Evolutionary conservation across 2,888 invertebrate species (phyloP).

Genomic region (Phragmatobia fuliginosa): DNA sequence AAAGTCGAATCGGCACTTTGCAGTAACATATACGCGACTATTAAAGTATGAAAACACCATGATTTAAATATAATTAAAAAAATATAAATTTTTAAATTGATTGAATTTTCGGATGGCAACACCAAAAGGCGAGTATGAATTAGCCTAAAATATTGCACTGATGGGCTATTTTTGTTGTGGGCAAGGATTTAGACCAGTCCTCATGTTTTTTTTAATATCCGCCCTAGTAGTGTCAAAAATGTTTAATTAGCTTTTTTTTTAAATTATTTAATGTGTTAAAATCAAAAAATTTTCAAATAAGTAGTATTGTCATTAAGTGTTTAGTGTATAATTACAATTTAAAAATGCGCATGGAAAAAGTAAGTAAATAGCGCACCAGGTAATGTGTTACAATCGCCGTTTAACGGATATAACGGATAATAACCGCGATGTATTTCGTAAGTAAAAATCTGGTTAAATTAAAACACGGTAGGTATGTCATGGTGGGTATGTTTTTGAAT

Average conservation of each 20-base stretch:
- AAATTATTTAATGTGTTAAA: slow-evolving; percentile 16
- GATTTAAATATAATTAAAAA: slow-evolving; percentile 8
- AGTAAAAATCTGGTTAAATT: slow-evolving; percentile 48
- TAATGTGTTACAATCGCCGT: slow-evolving; percentile 55
- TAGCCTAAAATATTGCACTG: slow-evolving; percentile 33
- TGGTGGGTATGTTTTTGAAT: slow-evolving; percentile 65
- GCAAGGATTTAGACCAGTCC: slow-evolving; percentile 28
- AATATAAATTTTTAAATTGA: not conserved
- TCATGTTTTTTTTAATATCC: slow-evolving; percentile 5
- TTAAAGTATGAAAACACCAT: slow-evolving; percentile 2
- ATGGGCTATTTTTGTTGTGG: slow-evolving; percentile 41
- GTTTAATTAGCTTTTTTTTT: slow-evolving; percentile 15
- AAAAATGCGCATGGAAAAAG: slow-evolving; percentile 60
- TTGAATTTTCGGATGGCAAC: slow-evolving; percentile 8
- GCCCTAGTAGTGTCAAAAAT: slow-evolving; percentile 19
- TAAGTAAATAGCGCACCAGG: slow-evolving; percentile 76
- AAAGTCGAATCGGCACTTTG: not conserved
- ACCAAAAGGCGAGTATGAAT: slow-evolving; percentile 21
- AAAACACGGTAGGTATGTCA: slow-evolving; percentile 68
- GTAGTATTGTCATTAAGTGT: slow-evolving; percentile 43
- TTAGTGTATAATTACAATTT: slow-evolving; percentile 5
- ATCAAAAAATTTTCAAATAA: slow-evolving; percentile 12
- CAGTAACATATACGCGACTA: slow-evolving; percentile 13
- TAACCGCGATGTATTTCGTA: slow-evolving; percentile 49
- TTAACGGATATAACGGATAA: slow-evolving; percentile 40